Evolutionary conservation across 2,113 vertebrate species (phyloP), one percentile per base, ranked within the genome.

Genomic region (Talpa occidentalis): DNA sequence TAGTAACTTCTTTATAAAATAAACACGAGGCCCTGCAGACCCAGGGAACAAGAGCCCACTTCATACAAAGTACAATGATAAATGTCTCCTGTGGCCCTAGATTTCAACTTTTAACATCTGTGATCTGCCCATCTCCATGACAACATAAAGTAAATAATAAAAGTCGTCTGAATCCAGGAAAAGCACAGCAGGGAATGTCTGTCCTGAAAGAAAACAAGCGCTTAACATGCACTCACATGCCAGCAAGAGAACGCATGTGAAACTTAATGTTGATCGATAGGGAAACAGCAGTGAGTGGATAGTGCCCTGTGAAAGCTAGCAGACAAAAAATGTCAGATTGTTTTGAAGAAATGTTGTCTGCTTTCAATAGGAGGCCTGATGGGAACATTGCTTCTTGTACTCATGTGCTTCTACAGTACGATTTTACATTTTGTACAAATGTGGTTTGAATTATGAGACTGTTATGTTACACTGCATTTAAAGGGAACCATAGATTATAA

Each of bases 91-190:
- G 97, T 97, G 98, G 97, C 95, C 98, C 90, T 73, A 15, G 95
- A 96, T 95, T 97, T 97, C 98, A 98, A 97, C 97, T 97, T 97
- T 97, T 97, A 97, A 98, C 98, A 98, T 98, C 98, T 98, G 98
- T 96, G 97, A 96, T 97, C 94, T 96, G 88, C 92, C 87, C 11
- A 37, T 98, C 96, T 74, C 98, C 96, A 88, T 93, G 94, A 94
- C 79, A 98, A 98, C 96, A 94, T 82, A 95, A 98, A 98, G 95
- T 98, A 98, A 99, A 98, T 97, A 98, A 98, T 97, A 98, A 98
- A 98, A 98, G 96, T 96, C 95, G 96, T 92, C 97, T 93, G 86
- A 97, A 97, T 98, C 88, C 96, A 98, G 98, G 97, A 98, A 98
- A 97, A 97, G 96, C 98, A 93, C 98, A 98, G 98, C 72, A 0